These are phyloP conservation scores for Otus sunia DNA, from an alignment of 2,113 vertebrate genomes.

Conservation along the genomic window DNA sequence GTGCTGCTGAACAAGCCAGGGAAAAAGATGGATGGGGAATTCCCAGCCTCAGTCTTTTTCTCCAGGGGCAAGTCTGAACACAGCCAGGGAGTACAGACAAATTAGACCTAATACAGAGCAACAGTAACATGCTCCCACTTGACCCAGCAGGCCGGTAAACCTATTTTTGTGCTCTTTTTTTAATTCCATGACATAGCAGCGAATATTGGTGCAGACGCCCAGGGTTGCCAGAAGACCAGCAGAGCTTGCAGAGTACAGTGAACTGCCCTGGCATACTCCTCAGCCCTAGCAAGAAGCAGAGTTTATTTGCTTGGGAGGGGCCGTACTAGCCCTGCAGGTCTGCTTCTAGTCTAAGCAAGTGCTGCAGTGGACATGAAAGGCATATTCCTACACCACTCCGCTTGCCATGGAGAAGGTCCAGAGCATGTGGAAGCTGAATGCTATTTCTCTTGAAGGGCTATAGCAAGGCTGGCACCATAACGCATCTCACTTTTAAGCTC, in stretches of 20 bases:
- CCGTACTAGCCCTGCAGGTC: rapidly evolving
- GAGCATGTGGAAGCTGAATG: background rate
- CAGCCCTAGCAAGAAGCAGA: background rate
- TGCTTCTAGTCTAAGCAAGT: background rate
- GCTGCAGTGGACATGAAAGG: background rate
- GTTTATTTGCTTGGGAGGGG: background rate
- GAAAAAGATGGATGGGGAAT: background rate
- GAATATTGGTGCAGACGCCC: background rate
- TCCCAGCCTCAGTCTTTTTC: background rate
- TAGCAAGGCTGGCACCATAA: background rate
- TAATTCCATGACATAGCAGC: background rate
- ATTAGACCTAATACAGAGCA: background rate
- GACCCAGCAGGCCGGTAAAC: background rate
- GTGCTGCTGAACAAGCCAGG: background rate
- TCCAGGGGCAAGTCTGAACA: background rate
- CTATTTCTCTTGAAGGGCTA: background rate
- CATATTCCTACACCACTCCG: background rate
- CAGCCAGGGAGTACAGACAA: background rate
- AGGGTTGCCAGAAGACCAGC: background rate
- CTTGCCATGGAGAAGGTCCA: background rate
- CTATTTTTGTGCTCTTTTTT: background rate
- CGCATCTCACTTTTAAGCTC: background rate
- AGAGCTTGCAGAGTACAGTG: background rate
- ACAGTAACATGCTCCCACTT: background rate
- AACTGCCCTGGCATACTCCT: background rate